Evolutionary conservation across 1,140 invertebrate species (phyloP).

Genomic region (Littorina saxatilis): DNA sequence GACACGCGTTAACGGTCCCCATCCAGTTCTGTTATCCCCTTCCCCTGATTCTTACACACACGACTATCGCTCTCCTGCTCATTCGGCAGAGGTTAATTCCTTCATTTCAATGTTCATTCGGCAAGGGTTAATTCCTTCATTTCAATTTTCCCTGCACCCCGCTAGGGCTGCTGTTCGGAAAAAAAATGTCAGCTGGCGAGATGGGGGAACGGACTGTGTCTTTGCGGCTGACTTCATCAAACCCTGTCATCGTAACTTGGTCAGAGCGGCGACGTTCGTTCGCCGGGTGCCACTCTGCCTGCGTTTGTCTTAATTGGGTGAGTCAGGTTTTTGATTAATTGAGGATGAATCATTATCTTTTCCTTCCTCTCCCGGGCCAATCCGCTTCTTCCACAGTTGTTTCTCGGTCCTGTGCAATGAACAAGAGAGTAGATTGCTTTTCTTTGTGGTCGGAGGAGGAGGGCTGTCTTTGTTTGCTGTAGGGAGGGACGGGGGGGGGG

Average conservation of each 20-base stretch:
- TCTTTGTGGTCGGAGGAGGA: not conserved
- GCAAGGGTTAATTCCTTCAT: slow-evolving; percentile 1
- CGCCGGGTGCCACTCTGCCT: not conserved
- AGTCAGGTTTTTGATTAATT: slow-evolving; percentile 22
- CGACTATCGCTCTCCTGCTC: too few relatives aligned
- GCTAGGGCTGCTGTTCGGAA: too few relatives aligned
- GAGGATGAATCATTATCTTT: slow-evolving; percentile 18
- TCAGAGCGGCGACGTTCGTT: not conserved
- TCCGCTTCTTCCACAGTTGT: too few relatives aligned
- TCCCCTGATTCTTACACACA: not conserved
- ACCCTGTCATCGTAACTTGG: slow-evolving; percentile 23
- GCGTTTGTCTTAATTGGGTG: slow-evolving; percentile 4
- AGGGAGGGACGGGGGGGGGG: not conserved
- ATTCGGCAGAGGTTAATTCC: not conserved
- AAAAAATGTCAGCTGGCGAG: too few relatives aligned
- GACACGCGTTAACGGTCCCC: too few relatives aligned
- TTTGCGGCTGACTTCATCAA: not conserved
- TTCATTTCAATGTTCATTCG: not conserved
- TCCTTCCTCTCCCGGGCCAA: not conserved
- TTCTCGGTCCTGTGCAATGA: too few relatives aligned
- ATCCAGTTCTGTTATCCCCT: not conserved
- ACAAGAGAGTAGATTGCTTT: not conserved
- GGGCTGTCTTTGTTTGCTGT: not conserved
- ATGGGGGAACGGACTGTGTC: too few relatives aligned
- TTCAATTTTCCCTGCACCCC: not conserved